These are phyloP conservation scores for Samia ricini DNA, from an alignment of 1,140 invertebrate species.

Conservation along the genomic window DNA sequence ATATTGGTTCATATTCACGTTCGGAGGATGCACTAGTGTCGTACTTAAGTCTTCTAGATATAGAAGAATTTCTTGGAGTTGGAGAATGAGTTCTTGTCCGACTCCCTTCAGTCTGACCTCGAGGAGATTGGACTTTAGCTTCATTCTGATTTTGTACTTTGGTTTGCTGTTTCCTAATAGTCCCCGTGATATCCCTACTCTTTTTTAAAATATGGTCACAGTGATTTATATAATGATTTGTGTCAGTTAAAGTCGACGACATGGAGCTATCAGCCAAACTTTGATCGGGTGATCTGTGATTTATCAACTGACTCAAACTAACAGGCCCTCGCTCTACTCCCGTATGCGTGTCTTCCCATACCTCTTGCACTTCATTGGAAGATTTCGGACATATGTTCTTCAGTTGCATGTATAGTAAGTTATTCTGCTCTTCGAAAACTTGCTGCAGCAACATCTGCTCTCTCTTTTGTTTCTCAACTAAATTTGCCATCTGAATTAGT, in stretches of 20 bases:
- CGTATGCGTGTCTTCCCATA: constrained; percentile 36
- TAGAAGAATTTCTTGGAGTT: constrained; percentile 34
- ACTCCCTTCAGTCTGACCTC: constrained; percentile 26
- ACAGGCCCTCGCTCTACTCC: constrained; percentile 49
- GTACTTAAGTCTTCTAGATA: constrained; percentile 46
- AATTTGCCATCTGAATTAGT: constrained; percentile 77
- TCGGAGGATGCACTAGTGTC: constrained; percentile 54
- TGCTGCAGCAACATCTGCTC: constrained; percentile 79
- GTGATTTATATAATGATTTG: constrained; percentile 55
- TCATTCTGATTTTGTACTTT: constrained; percentile 21
- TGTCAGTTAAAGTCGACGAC: constrained; percentile 52
- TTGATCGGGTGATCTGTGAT: constrained; percentile 37
- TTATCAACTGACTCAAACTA: constrained; percentile 65
- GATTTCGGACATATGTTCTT: constrained; percentile 73
- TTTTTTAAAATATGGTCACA: constrained; percentile 59
- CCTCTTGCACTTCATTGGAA: constrained; percentile 50
- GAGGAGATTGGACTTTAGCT: constrained; percentile 28
- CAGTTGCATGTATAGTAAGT: constrained; percentile 77
- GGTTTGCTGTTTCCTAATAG: constrained; percentile 42
- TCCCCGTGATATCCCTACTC: constrained; percentile 56
- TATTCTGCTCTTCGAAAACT: constrained; percentile 80
- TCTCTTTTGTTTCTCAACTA: constrained; percentile 78
- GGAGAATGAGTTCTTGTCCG: constrained; percentile 47
- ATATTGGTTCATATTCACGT: constrained; percentile 56
- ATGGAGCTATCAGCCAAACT: constrained; percentile 37